These are phyloP conservation scores for Monopterus albus DNA, from an alignment of 2,113 vertebrate genomes.

Conservation along the genomic window DNA sequence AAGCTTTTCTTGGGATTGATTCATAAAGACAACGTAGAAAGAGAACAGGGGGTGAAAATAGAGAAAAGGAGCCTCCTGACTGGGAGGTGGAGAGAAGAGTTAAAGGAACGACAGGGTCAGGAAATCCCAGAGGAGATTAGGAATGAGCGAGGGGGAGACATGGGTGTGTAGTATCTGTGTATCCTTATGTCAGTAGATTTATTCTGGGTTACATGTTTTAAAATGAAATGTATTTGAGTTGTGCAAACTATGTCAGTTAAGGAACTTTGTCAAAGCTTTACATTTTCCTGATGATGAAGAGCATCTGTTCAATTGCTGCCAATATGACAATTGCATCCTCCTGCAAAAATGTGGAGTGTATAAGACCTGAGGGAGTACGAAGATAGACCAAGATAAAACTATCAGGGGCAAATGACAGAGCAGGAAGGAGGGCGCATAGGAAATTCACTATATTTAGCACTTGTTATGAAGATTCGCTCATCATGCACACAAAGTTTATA, in stretches of 20 bases:
- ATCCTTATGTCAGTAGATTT: slow-evolving; percentile 9
- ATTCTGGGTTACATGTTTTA: background rate
- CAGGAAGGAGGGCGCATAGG: slow-evolving; percentile 22
- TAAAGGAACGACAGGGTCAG: slow-evolving; percentile 42
- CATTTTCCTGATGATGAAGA: slow-evolving; percentile 4
- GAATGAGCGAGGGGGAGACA: slow-evolving; percentile 32
- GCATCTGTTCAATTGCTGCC: slow-evolving; percentile 2
- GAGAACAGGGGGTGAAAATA: slow-evolving; percentile 5
- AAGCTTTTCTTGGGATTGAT: slow-evolving; percentile 28
- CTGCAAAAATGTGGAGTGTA: slow-evolving; percentile 6
- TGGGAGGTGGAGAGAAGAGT: slow-evolving; percentile 30
- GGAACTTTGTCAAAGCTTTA: background rate
- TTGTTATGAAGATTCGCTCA: too few relatives aligned
- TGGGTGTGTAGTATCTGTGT: slow-evolving; percentile 1
- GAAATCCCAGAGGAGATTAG: slow-evolving; percentile 43
- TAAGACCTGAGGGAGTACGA: slow-evolving; percentile 28
- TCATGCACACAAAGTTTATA: too few relatives aligned
- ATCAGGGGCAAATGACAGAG: slow-evolving; percentile 34
- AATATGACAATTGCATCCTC: slow-evolving; percentile 6
- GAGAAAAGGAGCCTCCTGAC: slow-evolving; percentile 34
- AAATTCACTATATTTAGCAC: too few relatives aligned
- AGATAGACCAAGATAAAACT: slow-evolving; percentile 51
- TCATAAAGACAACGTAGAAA: slow-evolving; percentile 21
- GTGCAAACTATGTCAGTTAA: background rate
- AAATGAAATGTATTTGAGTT: background rate